Conservation (phyloP, 2,113 vertebrate genomes). For the Lonchura striata region DNA sequence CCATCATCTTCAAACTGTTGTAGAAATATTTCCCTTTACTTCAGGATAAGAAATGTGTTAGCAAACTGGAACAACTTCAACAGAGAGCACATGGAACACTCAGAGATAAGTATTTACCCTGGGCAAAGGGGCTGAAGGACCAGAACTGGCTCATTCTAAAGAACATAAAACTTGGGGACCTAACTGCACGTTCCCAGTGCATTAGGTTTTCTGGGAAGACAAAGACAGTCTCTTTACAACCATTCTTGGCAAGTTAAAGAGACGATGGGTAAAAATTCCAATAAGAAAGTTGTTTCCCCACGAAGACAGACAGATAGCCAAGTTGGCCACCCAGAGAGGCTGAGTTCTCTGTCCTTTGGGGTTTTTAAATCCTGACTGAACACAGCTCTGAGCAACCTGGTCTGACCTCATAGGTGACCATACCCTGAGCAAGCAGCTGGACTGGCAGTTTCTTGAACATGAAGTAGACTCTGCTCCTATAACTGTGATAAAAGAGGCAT, state of each 20-base stretch:
- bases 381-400: neutral
- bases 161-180: too few species aligned
- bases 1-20: neutral
- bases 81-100: neutral
- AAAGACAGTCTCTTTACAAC: neutral
- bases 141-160: neutral
- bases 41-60: neutral
- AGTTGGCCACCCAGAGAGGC: neutral
- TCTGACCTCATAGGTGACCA: rapidly evolving
- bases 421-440: neutral
- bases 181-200: neutral
- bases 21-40: neutral
- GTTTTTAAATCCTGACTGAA: neutral
- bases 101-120: neutral
- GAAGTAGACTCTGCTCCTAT: neutral
- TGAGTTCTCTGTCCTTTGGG: neutral
- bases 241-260: neutral
- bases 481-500: neutral
- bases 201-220: neutral
- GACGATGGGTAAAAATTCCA: neutral
- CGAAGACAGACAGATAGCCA: neutral
- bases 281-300: neutral
- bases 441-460: neutral
- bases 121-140: neutral
- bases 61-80: neutral